A percentile compares a stretch with the other conserved stretches of the same genome.
These are phyloP conservation scores for Cinara cedri DNA, from an alignment of 2,888 invertebrate genomes.

Conservation along the genomic window DNA sequence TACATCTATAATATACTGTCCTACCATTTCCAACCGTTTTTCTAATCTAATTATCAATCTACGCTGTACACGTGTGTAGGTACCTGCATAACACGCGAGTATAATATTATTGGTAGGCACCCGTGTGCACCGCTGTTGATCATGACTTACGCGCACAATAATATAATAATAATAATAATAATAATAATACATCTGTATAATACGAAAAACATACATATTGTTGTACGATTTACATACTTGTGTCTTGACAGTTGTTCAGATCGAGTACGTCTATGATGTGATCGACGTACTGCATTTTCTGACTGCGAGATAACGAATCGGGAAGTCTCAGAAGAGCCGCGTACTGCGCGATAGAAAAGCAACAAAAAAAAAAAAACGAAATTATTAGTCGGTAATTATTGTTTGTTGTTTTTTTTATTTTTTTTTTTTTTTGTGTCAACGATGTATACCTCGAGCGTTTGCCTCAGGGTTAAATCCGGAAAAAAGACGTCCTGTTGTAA, in stretches of 20 bases:
- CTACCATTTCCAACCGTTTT: slow-evolving; percentile 19
- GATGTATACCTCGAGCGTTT: slow-evolving; percentile 71
- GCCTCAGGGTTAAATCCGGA: slow-evolving; percentile 76
- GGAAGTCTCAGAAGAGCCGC: slow-evolving; percentile 72
- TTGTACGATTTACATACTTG: slow-evolving; percentile 67
- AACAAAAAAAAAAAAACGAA: slow-evolving; percentile 28
- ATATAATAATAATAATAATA: too few relatives aligned
- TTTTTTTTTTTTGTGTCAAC: background rate
- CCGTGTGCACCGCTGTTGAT: background rate
- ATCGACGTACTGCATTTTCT: slow-evolving; percentile 79
- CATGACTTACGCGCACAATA: too few relatives aligned
- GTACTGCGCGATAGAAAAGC: slow-evolving; percentile 65
- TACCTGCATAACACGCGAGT: slow-evolving; percentile 5
- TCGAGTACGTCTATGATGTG: slow-evolving; percentile 78
- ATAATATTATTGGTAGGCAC: background rate
- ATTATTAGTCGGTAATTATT: background rate
- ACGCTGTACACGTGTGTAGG: background rate
- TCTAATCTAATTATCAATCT: slow-evolving; percentile 38
- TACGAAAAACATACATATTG: background rate
- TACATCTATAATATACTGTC: too few relatives aligned
- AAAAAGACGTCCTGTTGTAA: slow-evolving; percentile 83
- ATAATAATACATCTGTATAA: background rate
- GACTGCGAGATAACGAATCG: slow-evolving; percentile 72
- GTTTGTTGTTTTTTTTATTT: background rate
- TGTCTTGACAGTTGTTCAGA: slow-evolving; percentile 76